phyloP scores from a whole-genome alignment of 2,888 invertebrate species.

The Leptarthrus brevirostris region DNA sequence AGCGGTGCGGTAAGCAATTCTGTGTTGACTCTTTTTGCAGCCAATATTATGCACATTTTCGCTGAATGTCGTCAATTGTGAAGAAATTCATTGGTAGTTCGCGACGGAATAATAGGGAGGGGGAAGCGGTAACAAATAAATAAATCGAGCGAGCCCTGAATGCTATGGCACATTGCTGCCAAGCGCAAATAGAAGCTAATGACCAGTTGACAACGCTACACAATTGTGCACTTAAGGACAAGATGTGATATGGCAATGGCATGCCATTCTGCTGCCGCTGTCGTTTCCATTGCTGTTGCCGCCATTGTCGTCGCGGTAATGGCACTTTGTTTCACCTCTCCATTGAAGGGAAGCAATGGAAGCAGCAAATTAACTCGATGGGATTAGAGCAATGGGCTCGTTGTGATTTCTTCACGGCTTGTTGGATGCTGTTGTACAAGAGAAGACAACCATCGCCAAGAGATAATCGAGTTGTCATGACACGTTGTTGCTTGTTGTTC shows the following conservation, averaged over 20 bases:
- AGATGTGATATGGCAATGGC: slow-evolving; percentile 11
- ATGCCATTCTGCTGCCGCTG: neutral
- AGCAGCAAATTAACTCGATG: slow-evolving; percentile 26
- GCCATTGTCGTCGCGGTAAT: slow-evolving; percentile 33
- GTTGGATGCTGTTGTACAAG: slow-evolving; percentile 20
- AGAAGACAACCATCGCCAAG: slow-evolving; percentile 6
- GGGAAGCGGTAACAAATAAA: neutral
- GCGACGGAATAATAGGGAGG: neutral
- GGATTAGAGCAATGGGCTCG: slow-evolving; percentile 28
- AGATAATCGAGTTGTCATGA: slow-evolving; percentile 32
- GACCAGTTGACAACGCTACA: slow-evolving; percentile 36
- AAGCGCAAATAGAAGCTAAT: slow-evolving; percentile 38
- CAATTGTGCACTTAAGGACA: slow-evolving; percentile 44
- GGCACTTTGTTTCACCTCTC: slow-evolving; percentile 27
- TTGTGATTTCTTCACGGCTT: slow-evolving; percentile 17
- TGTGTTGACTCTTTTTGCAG: too few species aligned
- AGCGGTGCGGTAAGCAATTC: too few species aligned
- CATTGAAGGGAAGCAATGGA: neutral
- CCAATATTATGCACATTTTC: neutral
- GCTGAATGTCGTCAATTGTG: neutral
- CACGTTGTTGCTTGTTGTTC: slow-evolving; percentile 8
- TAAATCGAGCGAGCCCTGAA: slow-evolving; percentile 12
- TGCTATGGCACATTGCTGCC: slow-evolving; percentile 12
- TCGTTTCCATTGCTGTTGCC: neutral
- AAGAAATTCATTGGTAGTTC: too few species aligned